Base-by-base conservation (phyloP, 2,113 vertebrate species). In the Numenius arquata region DNA sequence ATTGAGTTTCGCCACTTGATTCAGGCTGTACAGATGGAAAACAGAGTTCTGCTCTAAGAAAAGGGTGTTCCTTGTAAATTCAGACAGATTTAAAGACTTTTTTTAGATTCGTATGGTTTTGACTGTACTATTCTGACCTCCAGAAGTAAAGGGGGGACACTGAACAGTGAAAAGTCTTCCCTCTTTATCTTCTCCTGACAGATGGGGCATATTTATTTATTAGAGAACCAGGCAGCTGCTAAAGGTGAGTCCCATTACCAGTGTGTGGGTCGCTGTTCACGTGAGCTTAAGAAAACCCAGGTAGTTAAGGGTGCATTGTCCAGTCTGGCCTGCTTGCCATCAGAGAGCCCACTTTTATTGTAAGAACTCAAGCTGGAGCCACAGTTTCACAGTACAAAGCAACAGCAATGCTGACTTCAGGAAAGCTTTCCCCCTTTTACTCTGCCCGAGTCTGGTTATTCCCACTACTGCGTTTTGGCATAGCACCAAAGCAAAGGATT, bases 361-460 rank as follows among this genome's bases (percentile, higher is more conserved):
- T 15, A 30, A 67, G 34, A 19, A 6, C 45, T 73, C 13, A 66
- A 82, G 20, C 32, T 38, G 58, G 32, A 74, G 48, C 53, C 30
- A 17, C 32, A 3, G 16, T 43, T 74, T 70, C 16, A 11, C 27
- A 6, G 25, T 7, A 26, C 40, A 55, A 67, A 84, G 47, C 66
- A 59, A 55, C 38, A 78, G 34, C 48, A 71, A 18, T 6, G 6
- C 13, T 29, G 47, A 15, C 7, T 73, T 78, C 30, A 55, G 53
- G 52, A 88, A 67, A 41, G 47, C 18, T 47, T 79, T 78, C 34
- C 6, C 10, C 26, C 25, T 23, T 61, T 13, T 23, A 8, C 7
- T 61, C 30, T 84, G 8, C 26, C n/a, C 0, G 0, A 23, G 12
- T 36, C 29, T 0, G 2, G 53, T 56, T 74, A 38, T 74, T 85